phyloP scores from a whole-genome alignment of 1,140 invertebrate species.

The Drosophila subobscura region DNA sequence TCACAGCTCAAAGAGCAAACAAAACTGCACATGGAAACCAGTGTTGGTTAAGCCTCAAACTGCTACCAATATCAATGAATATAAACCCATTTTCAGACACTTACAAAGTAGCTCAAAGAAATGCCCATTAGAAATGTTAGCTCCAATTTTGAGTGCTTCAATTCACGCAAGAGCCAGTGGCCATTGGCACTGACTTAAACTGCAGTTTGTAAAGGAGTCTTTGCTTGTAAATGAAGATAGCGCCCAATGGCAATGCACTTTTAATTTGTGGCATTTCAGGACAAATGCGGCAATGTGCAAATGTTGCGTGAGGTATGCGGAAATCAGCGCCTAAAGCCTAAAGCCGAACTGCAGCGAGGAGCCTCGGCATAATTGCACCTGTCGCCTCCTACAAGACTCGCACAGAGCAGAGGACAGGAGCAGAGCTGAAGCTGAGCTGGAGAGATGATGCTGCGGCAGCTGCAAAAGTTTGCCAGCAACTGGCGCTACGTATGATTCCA shows the following conservation, averaged over 20 bases:
- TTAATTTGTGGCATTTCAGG: conserved; percentile 3
- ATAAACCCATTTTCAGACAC: too few species aligned
- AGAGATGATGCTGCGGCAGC: conserved; percentile 31
- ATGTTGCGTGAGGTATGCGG: conserved; percentile 62
- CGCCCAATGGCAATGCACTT: not conserved
- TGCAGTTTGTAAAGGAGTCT: not conserved
- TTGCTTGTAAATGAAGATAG: conserved; percentile 6
- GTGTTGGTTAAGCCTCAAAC: too few species aligned
- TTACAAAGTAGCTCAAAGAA: not conserved
- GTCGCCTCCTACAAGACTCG: conserved; percentile 65
- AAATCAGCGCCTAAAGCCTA: conserved; percentile 54
- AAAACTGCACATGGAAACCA: too few species aligned
- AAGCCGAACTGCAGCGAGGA: not conserved
- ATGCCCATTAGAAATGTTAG: not conserved
- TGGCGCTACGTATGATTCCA: conserved; percentile 64
- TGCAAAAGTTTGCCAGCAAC: conserved; percentile 37
- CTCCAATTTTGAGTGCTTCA: not conserved
- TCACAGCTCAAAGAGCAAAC: too few species aligned
- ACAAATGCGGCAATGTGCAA: conserved; percentile 35
- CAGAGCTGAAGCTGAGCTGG: not conserved
- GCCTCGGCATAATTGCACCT: conserved; percentile 69
- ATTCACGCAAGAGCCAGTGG: not conserved
- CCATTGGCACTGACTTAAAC: not conserved
- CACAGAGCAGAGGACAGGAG: too few species aligned
- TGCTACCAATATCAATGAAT: too few species aligned